Base-by-base conservation (phyloP, 2,797 vertebrate species). In the Basileuterus tristriatus region DNA sequence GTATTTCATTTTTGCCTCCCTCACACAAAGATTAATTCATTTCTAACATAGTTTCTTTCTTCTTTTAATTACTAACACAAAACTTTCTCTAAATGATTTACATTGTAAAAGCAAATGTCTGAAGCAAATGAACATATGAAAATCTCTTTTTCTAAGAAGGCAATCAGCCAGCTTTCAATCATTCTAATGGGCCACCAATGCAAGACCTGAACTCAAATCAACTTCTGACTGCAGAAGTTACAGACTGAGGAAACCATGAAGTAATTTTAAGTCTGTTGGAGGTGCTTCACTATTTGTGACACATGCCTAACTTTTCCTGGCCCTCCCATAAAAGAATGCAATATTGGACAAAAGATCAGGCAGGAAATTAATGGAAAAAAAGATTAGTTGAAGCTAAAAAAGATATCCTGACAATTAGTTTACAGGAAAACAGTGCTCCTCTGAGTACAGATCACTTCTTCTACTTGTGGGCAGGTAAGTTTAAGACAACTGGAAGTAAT, bases 401-500 rank as follows among this genome's bases (percentile, higher is more conserved):
- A 90, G 65, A 64, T 14, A 84, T 21, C 44, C 56, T 75, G 76
- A 71, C 34, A 50, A 14, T 27, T 60, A 81, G 36, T 68, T 83
- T 80, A 59, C 81, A 72, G 34, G n/a, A 80, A 87, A 78, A 5
- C 37, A 49, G 37, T 23, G 23, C 24, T 83, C 16, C 17, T 7
- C 36, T 3, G 3, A 5, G 21, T 46, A 85, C 32, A 30, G n/a
- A 44, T 44, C 34, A 59, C 52, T 77, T 46, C 83, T 78, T 74
- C 59, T 76, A 56, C 20, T 65, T 4, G 1, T 21, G 49, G 55
- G n/a, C n/a, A 75, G 75, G 49, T 89, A 91, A 79, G 60, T 58
- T 63, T 77, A 86, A 92, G 63, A 58, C 67, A 94, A 87, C 20
- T 58, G 52, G n/a, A 95, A 93, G 36, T 55, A 79, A 71, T 43